Evolutionary conservation across 2,113 vertebrate genomes (phyloP), one percentile per base, ranked within the genome.

Genomic region (Fregata magnificens): DNA sequence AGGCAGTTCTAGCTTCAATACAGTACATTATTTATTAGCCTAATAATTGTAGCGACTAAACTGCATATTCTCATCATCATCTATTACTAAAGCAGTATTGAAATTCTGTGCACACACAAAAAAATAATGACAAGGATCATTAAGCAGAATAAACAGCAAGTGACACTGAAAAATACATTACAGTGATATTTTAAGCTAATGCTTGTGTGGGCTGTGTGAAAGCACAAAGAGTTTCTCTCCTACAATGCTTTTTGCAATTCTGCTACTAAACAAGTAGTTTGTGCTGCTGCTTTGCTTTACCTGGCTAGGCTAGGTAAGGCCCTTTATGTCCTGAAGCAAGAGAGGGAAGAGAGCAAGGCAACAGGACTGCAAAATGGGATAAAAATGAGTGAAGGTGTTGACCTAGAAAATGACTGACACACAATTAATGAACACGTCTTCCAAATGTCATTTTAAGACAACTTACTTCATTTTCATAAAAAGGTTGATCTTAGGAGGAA

Each of bases 141-240:
- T 94, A 88, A 74, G 81, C 66, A 88, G 91, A 91, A 95, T 90
- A 97, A 95, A 91, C 69, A 94, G 77, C 81, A 59, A 93, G 67
- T 59, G 96, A 92, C 91, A 93, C 65, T 91, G 85, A 94, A 92
- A 97, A 96, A 94, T 73, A 82, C 84, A 82, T 88, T 93, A 62
- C 50, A 56, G 88, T 70, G 95, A 47, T 95, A 96, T 95, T 97
- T 97, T 95, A 97, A 93, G 95, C 74, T 94, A 88, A 88, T 96
- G 85, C 65, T 72, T 92, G 86, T 55, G 92, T 93, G 82, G 94
- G 90, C 85, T 93, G 93, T 86, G 90, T 38, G n/a, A 96, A 96
- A 88, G 96, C 91, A 94, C 86, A 78, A 80, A 73, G 86, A 80
- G 55, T 87, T 93, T 79, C 7, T 86, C 74, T 96, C 74, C 82